phyloP scores from a whole-genome alignment of 2,113 vertebrate genomes.

The Atractosteus spatula region DNA sequence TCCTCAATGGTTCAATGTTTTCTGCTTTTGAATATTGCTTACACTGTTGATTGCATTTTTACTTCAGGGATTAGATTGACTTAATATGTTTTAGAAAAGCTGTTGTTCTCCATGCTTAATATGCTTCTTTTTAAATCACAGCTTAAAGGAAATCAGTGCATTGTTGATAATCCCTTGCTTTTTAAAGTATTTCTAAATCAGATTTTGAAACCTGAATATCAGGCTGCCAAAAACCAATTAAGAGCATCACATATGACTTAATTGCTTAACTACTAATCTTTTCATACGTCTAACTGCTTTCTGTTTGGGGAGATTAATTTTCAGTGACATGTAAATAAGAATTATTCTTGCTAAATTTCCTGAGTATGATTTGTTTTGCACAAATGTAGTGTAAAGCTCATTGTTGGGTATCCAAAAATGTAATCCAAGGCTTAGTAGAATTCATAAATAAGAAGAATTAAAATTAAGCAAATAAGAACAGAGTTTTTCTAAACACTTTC shows the following conservation, averaged over 20 bases:
- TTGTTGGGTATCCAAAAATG: background rate
- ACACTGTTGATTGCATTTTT: conserved; percentile 26
- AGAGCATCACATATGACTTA: background rate
- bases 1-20: conserved; percentile 10
- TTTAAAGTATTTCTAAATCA: background rate
- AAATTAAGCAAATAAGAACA: background rate
- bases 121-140: background rate
- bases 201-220: background rate
- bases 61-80: conserved; percentile 22
- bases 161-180: conserved; percentile 1
- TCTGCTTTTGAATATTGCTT: conserved; percentile 22
- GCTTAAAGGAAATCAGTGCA: background rate
- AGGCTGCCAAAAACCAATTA: background rate
- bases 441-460: background rate
- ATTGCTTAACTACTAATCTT: conserved; percentile 3
- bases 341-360: background rate
- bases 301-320: background rate
- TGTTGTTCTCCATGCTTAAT: conserved; percentile 3
- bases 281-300: background rate
- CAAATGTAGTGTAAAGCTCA: background rate
- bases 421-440: background rate
- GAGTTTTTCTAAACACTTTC: background rate
- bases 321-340: background rate
- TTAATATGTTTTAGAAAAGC: conserved; percentile 24
- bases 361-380: background rate